These are phyloP conservation scores for Pangasius djambal DNA, from an alignment of 2,797 vertebrate genomes.

Conservation along the genomic window DNA sequence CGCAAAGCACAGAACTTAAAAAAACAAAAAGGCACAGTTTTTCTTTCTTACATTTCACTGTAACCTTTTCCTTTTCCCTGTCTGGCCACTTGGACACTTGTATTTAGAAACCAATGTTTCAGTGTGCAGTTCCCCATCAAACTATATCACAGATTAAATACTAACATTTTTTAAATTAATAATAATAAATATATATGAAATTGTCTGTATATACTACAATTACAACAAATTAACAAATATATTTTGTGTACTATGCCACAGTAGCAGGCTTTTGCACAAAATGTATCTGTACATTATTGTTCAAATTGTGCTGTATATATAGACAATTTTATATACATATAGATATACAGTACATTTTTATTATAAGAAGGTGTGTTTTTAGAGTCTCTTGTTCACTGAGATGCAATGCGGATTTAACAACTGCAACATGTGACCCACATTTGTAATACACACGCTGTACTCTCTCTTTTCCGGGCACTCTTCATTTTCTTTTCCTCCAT, in stretches of 20 bases:
- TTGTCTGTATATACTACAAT: background rate
- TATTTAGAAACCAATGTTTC: background rate
- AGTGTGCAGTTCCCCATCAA: background rate
- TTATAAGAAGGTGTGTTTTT: background rate
- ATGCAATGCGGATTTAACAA: background rate
- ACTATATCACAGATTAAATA: too few species aligned
- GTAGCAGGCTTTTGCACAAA: background rate
- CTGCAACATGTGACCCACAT: background rate
- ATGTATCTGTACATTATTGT: background rate
- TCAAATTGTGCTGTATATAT: background rate
- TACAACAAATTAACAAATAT: background rate
- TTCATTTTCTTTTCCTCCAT: background rate
- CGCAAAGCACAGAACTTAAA: background rate
- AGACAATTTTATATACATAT: background rate
- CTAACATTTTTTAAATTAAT: background rate
- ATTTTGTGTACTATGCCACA: background rate
- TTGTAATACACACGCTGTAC: background rate
- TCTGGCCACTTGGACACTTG: background rate
- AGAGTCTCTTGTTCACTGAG: background rate
- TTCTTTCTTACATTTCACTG: conserved; percentile 9
- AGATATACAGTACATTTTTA: background rate
- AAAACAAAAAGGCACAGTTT: conserved; percentile 12
- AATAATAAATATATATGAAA: background rate
- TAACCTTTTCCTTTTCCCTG: background rate
- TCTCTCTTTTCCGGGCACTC: background rate